phyloP scores from a whole-genome alignment of 2,888 invertebrate species.

The Erebia aethiops region DNA sequence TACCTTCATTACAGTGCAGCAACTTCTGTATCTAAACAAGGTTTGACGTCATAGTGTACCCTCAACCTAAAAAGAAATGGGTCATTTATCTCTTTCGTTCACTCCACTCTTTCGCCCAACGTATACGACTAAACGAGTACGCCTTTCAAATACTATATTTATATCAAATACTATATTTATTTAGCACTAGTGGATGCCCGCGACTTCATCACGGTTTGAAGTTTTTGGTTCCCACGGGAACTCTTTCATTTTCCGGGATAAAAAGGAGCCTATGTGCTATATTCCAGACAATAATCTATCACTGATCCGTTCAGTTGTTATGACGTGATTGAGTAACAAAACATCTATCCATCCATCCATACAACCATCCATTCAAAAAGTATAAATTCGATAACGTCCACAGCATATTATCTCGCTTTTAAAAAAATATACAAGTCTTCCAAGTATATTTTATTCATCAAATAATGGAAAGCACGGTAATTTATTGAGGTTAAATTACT shows the following conservation, averaged over 20 bases:
- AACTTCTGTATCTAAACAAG: constrained; percentile 44
- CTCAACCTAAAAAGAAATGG: constrained; percentile 64
- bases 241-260: too few species aligned
- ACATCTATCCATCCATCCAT: too few species aligned
- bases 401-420: not conserved
- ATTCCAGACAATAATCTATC: too few species aligned
- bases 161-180: constrained; percentile 31
- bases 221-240: too few species aligned
- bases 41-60: constrained; percentile 70
- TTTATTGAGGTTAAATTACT: too few species aligned
- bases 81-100: constrained; percentile 54
- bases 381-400: constrained; percentile 1
- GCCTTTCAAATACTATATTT: constrained; percentile 44
- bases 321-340: too few species aligned
- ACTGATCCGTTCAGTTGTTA: too few species aligned
- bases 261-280: too few species aligned
- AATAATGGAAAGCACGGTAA: too few species aligned
- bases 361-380: too few species aligned
- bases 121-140: constrained; percentile 42
- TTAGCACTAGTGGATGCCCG: not conserved
- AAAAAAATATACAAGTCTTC: not conserved
- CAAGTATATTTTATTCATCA: too few species aligned
- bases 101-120: constrained; percentile 55
- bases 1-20: constrained; percentile 49
- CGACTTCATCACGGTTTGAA: too few species aligned